Evolutionary conservation across 2,113 vertebrate genomes (phyloP), one percentile per base, ranked within the genome.

Genomic region (Melozone crissalis): DNA sequence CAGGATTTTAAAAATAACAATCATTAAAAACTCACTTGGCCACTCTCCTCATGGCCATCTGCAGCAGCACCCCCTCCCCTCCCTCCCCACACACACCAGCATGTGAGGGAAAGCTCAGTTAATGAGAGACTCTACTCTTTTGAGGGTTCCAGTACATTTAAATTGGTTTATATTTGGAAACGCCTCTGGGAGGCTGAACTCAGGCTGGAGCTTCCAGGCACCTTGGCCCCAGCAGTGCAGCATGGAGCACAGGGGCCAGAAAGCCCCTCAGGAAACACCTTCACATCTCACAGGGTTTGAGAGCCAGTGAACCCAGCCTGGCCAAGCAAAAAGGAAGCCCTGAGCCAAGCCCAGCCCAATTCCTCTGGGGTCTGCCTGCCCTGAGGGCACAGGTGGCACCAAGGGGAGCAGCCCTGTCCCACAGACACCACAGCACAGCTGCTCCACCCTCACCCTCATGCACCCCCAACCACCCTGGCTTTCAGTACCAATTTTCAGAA

Each of bases 91-190:
- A 23, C 76, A 27, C 69, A 69, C 9, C 49, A 15, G 33, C 26
- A 9, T 5, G 24, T 23, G 5, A 78, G 44, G 68, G 84, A 74
- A 72, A 89, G 28, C 15, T 85, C 47, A 78, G 62, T 27, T 78
- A 35, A 69, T 19, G 37, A 77, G 10, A 69, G 44, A 41, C 47
- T 52, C 52, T 55, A 69, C 54, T 83, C 71, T 52, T 82, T 28
- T 30, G 31, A 59, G 35, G 37, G 61, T 37, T 95, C n/a, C n/a
- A 41, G 65, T 13, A 51, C 55, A 22, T 31, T 54, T 39, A 21
- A 65, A 93, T 67, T 11, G 39, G 43, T 82, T 93, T 96, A 11
- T 54, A 49, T 72, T 62, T 91, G 80, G 81, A 90, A 90, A 87
- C 0, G 8, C 44, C 79, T 39, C 84, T 31, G 51, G 81, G 62